Percentiles rank a stretch among this genome's conserved stretches.
phyloP scores from a whole-genome alignment of 1,140 invertebrate species.

The Brachionus manjavacas region DNA sequence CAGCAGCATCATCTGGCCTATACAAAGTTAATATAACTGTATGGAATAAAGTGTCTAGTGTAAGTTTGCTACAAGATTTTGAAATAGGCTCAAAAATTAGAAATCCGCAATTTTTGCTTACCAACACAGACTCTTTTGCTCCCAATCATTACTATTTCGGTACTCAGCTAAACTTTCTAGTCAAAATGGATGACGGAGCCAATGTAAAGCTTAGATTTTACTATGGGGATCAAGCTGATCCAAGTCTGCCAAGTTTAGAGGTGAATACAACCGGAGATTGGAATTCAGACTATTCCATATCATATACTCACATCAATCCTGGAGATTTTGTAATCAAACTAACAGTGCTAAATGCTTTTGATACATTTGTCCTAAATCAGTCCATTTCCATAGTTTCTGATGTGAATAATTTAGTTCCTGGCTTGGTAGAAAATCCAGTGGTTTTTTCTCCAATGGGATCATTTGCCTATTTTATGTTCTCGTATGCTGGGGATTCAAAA shows the following conservation, averaged over 20 bases:
- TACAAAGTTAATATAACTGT: neutral
- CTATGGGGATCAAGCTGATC: constrained; percentile 2
- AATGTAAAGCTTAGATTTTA: constrained; percentile 34
- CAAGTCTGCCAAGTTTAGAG: neutral
- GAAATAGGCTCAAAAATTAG: constrained; percentile 19
- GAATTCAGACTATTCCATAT: neutral
- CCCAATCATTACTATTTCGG: neutral
- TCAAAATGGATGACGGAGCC: constrained; percentile 26
- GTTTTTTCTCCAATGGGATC: neutral
- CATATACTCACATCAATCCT: neutral
- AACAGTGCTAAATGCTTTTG: neutral
- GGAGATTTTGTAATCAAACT: constrained; percentile 15
- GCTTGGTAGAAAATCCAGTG: constrained; percentile 11
- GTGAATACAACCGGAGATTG: constrained; percentile 36
- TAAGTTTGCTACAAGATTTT: neutral
- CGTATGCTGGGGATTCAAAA: neutral
- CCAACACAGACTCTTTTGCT: neutral
- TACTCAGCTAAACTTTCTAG: constrained; percentile 2
- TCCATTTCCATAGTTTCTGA: neutral
- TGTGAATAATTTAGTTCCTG: constrained; percentile 26
- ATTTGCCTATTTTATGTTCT: constrained; percentile 14
- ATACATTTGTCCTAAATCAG: neutral
- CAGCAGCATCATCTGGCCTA: neutral
- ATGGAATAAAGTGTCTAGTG: neutral
- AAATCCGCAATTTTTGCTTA: neutral